A percentile compares a stretch with the other conserved stretches of the same genome.
Evolutionary conservation across 2,888 invertebrate species (phyloP).

Genomic region (Pemphredon lugubris): DNA sequence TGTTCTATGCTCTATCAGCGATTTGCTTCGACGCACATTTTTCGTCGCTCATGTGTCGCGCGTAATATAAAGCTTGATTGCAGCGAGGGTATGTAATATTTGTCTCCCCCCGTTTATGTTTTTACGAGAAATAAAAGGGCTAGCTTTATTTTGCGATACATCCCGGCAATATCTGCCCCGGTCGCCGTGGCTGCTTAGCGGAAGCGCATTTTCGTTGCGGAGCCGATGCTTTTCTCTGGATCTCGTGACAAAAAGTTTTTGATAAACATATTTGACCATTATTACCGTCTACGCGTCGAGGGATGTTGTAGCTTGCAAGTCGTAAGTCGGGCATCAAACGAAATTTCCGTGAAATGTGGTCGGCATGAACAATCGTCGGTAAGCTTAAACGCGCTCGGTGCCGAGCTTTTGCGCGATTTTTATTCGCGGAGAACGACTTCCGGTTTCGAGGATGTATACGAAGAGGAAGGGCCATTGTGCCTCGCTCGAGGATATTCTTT

Average conservation of each 20-base stretch:
- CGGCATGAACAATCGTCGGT: no score
- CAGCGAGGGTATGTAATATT: slow-evolving; percentile 4
- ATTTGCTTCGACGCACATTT: slow-evolving; percentile 12
- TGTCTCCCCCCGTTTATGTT: slow-evolving; percentile 6
- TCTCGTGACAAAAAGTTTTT: no score
- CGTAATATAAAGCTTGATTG: slow-evolving; percentile 21
- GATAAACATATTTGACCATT: slow-evolving; percentile 47
- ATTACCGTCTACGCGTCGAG: no score
- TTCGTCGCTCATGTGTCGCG: slow-evolving; percentile 4
- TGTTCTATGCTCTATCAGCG: neutral
- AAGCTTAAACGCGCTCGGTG: slow-evolving; percentile 29
- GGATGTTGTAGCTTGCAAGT: no score
- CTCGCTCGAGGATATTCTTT: slow-evolving; percentile 1
- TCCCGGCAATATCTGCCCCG: neutral
- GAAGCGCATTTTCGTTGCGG: no score
- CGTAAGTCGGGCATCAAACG: no score
- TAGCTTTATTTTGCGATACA: slow-evolving; percentile 13
- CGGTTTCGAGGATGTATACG: slow-evolving; percentile 16
- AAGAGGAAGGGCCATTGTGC: slow-evolving; percentile 14
- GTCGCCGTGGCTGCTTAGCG: neutral
- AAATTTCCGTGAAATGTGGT: no score
- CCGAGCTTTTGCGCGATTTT: slow-evolving; percentile 7
- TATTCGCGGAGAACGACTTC: slow-evolving; percentile 38
- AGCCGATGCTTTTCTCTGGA: no score
- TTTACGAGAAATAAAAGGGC: slow-evolving; percentile 36